Conservation (phyloP, 92 coral and sea anemone genomes). For the Bergia puertoricense region DNA sequence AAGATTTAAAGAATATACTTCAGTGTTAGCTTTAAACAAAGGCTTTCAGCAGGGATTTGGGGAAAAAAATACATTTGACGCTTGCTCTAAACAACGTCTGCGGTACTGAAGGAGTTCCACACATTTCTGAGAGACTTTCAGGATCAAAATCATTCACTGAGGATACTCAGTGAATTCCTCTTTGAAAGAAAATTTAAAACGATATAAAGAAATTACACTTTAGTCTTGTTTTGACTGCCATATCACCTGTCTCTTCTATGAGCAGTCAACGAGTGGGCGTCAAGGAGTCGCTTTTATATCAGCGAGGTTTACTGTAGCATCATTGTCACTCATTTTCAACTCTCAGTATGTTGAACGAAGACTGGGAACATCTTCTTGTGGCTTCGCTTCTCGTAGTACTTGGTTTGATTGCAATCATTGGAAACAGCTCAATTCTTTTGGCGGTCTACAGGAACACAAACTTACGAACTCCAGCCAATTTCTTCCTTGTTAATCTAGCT, state of each 20-base stretch:
- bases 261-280: constrained; percentile 34
- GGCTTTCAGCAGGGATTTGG: not conserved
- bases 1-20: not conserved
- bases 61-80: not conserved
- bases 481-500: constrained; percentile 32
- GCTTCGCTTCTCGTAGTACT: constrained; percentile 30
- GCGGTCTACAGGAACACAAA: constrained; percentile 31
- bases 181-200: not conserved
- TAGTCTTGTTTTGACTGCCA: constrained; percentile 10
- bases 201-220: constrained; percentile 2
- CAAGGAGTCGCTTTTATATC: constrained; percentile 4
- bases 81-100: not conserved
- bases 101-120: not conserved
- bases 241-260: constrained; percentile 20
- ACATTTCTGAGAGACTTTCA: not conserved
- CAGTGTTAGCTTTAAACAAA: not conserved
- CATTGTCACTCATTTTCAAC: not conserved
- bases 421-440: constrained; percentile 22
- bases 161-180: not conserved
- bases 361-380: constrained; percentile 8
- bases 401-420: constrained; percentile 29
- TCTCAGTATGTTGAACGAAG: constrained; percentile 7
- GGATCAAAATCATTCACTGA: not conserved
- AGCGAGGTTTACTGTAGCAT: not conserved
- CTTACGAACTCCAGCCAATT: constrained; percentile 34